Base-by-base conservation (phyloP, 2,113 vertebrate species). In the Chrysochloris asiatica region DNA sequence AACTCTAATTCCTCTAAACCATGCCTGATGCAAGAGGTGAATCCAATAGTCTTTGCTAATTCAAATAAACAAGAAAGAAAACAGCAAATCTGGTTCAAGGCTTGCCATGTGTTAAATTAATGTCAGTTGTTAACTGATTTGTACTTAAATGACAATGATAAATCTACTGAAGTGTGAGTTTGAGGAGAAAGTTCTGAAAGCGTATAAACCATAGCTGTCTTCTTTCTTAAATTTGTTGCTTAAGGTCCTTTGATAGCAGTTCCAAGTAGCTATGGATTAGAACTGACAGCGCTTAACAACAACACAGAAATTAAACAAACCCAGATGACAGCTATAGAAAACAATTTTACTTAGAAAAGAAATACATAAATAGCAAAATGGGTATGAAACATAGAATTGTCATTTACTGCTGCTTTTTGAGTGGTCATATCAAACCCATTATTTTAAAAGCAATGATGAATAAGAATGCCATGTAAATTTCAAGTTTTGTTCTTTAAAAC, bases 71-170 rank as follows among this genome's bases (percentile, higher is more conserved):
- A 48, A 65, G 69, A 17, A 28, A 72, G 45, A 61, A 41, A 85
- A 63, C 3, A 10, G 13, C 63, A 50, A 86, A 21, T 85, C 14
- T 71, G 16, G 17, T 63, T 78, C 5, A 75, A 38, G n/a, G 33
- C 3, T 94, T 36, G 63, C 30, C 14, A 47, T 86, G 73, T 73
- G 48, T 43, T 30, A 21, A 8, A 16, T 92, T 90, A 76, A 83
- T 83, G 93, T 86, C 69, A 73, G 47, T 43, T 89, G 6, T 84
- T 93, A 88, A 88, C 93, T 94, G 93, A 28, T 75, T 86, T 95
- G 52, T 4, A 86, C 72, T 67, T 79, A 93, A 89, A 73, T 93
- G 83, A 94, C 45, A 71, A 50, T 83, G 79, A 88, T 80, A 92
- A 88, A 83, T 71, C 83, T 90, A 30, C 8, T 8, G 83, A 95